phyloP scores from a whole-genome alignment of 1,140 invertebrate species.

The Drosophila repletoides region DNA sequence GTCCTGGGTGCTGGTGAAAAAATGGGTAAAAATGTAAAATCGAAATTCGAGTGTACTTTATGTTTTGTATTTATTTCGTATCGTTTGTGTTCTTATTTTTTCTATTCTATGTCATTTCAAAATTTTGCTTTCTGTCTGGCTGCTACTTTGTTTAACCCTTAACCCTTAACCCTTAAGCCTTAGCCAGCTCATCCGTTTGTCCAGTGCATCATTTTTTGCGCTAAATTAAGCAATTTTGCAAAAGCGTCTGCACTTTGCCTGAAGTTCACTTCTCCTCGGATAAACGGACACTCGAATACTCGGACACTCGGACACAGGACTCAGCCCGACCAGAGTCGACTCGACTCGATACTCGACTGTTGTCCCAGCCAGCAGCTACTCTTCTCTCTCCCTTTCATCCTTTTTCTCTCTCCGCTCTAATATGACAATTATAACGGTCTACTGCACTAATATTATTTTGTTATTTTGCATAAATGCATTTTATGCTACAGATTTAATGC shows the following conservation, averaged over 20 bases:
- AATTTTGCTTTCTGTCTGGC: background rate
- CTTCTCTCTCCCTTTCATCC: too few species aligned
- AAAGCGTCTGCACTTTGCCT: slow-evolving; percentile 36
- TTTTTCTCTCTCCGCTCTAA: slow-evolving; percentile 41
- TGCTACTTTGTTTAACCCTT: background rate
- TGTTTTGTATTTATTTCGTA: slow-evolving; percentile 7
- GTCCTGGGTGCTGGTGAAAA: background rate
- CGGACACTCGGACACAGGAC: background rate
- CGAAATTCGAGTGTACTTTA: background rate
- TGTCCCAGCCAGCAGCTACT: slow-evolving; percentile 31
- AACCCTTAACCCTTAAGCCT: too few species aligned
- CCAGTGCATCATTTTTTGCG: slow-evolving; percentile 67
- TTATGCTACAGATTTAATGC: slow-evolving; percentile 3
- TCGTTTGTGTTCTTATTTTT: too few species aligned
- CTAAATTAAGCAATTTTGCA: slow-evolving; percentile 75
- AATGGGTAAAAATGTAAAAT: slow-evolving; percentile 7
- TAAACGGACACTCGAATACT: background rate
- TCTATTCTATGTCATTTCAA: background rate
- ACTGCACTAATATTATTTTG: slow-evolving; percentile 55
- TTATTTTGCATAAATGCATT: slow-evolving; percentile 70
- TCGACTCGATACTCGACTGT: background rate
- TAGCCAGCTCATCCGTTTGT: slow-evolving; percentile 25
- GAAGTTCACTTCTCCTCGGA: slow-evolving; percentile 12
- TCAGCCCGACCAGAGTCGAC: background rate
- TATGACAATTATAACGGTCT: slow-evolving; percentile 77